phyloP scores from a whole-genome alignment of 2,113 vertebrate species.

The Romanogobio albipinnatus region DNA sequence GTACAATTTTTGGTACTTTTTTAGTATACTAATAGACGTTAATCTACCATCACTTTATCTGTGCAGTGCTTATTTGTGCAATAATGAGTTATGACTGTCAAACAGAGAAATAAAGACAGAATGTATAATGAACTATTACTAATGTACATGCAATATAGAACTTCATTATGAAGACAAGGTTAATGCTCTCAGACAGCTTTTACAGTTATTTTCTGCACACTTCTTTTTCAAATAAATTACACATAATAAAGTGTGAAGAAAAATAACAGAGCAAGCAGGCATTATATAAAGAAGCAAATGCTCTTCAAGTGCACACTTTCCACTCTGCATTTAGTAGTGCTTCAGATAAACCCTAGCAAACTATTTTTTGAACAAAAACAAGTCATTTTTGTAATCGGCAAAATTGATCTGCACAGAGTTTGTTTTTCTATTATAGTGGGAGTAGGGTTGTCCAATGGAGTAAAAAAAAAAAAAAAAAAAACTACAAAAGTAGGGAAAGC shows the following conservation, averaged over 20 bases:
- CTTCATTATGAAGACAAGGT: background rate
- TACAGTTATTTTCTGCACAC: background rate
- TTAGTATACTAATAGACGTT: too few relatives aligned
- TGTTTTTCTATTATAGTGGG: background rate
- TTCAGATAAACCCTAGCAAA: background rate
- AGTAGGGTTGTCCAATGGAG: background rate
- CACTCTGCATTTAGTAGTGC: background rate
- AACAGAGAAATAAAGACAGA: too few relatives aligned
- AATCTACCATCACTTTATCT: too few relatives aligned
- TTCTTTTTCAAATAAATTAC: background rate
- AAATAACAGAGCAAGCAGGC: background rate
- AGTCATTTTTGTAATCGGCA: background rate
- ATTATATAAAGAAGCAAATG: background rate
- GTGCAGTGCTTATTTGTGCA: too few relatives aligned
- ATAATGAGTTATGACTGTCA: too few relatives aligned
- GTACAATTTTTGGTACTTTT: too few relatives aligned
- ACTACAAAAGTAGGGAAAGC: background rate
- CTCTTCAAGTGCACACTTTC: background rate
- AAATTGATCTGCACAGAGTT: background rate
- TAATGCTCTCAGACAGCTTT: background rate
- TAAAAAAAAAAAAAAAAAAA: background rate
- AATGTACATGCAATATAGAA: background rate
- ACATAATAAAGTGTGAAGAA: background rate
- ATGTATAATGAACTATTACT: too few relatives aligned
- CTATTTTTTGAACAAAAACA: background rate